These are phyloP conservation scores for Calliopum simillimum DNA, from an alignment of 2,888 invertebrate genomes.

Conservation along the genomic window DNA sequence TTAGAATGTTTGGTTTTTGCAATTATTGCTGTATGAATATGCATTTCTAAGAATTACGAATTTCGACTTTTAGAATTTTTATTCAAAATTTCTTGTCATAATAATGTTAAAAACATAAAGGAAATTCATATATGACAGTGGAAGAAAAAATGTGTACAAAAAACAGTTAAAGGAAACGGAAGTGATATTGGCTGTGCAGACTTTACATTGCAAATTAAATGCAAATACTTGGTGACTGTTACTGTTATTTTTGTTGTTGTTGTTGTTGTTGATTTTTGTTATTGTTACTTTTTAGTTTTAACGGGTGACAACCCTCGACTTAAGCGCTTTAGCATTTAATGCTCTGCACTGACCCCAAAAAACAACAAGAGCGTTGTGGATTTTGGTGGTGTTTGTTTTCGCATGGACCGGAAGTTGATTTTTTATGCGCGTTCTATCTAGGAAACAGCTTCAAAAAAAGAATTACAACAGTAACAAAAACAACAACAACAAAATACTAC, in stretches of 20 bases:
- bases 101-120: too few species aligned
- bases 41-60: too few species aligned
- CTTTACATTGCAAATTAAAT: constrained; percentile 42
- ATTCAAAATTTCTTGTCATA: constrained; percentile 27
- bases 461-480: not conserved
- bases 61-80: constrained; percentile 17
- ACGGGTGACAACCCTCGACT: constrained; percentile 13
- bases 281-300: constrained; percentile 10
- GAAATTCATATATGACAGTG: not conserved
- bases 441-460: not conserved
- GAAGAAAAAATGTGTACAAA: constrained; percentile 3
- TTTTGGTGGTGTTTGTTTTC: too few species aligned
- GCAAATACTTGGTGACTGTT: constrained; percentile 36
- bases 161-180: not conserved
- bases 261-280: not conserved
- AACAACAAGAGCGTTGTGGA: too few species aligned
- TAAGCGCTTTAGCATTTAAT: constrained; percentile 11
- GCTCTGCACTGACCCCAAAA: too few species aligned
- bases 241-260: too few species aligned
- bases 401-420: not conserved
- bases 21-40: constrained; percentile 20
- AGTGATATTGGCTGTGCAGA: constrained; percentile 25
- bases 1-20: too few species aligned
- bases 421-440: not conserved
- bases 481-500: constrained; percentile 18